Evolutionary conservation across 1,140 invertebrate species (phyloP).

Genomic region (Atta texana): DNA sequence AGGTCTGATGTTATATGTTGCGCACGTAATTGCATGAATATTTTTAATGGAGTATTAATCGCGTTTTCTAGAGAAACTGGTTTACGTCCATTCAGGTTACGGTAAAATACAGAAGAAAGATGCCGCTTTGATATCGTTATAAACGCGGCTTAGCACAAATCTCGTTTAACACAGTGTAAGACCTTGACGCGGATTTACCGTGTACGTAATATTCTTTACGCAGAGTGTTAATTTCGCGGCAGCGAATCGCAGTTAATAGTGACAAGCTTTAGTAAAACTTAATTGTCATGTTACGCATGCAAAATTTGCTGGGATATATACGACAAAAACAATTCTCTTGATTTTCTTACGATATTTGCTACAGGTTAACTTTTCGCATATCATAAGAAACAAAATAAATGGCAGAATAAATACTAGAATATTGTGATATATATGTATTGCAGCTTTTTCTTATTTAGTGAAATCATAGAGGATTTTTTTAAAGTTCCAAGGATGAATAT

Average conservation of each 20-base stretch:
- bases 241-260: background rate
- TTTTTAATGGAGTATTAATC: slow-evolving; percentile 59
- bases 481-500: background rate
- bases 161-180: slow-evolving; percentile 1
- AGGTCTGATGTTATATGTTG: slow-evolving; percentile 52
- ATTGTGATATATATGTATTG: background rate
- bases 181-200: background rate
- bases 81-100: slow-evolving; percentile 38
- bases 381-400: slow-evolving; percentile 4
- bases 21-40: slow-evolving; percentile 55
- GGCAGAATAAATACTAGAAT: background rate
- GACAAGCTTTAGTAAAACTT: slow-evolving; percentile 9
- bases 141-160: slow-evolving; percentile 24
- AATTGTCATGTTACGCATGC: background rate
- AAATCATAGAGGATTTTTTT: background rate
- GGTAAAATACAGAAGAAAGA: slow-evolving; percentile 12
- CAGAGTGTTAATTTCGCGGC: background rate
- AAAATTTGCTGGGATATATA: background rate
- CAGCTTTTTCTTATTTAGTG: background rate
- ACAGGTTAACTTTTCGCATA: background rate
- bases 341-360: background rate
- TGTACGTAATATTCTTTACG: slow-evolving; percentile 15
- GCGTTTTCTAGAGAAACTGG: slow-evolving; percentile 26
- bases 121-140: slow-evolving; percentile 11
- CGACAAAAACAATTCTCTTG: background rate